A percentile compares a stretch with the other conserved stretches of the same genome.
These are phyloP conservation scores for Ectemnius lituratus DNA, from an alignment of 2,888 invertebrate species.

Conservation along the genomic window DNA sequence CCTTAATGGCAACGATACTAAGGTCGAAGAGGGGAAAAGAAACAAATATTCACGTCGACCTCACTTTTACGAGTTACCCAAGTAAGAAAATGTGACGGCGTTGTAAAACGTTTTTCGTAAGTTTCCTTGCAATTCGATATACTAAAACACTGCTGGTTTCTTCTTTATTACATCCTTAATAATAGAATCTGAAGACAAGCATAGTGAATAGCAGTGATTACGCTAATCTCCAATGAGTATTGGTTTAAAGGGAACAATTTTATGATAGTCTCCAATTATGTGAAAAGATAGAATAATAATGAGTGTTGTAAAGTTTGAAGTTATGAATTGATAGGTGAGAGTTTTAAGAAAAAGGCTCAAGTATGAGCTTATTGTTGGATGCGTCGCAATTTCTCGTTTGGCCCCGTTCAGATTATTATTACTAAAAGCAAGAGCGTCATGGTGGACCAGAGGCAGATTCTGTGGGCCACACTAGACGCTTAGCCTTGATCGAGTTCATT, in stretches of 20 bases:
- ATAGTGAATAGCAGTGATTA: too few relatives aligned
- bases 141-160: too few relatives aligned
- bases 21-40: too few relatives aligned
- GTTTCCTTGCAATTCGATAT: too few relatives aligned
- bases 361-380: conserved; percentile 11
- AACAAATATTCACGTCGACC: not conserved
- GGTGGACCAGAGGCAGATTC: conserved; percentile 46
- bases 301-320: too few relatives aligned
- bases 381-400: conserved; percentile 8
- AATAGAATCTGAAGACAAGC: too few relatives aligned
- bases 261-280: too few relatives aligned
- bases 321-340: not conserved
- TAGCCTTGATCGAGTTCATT: conserved; percentile 71
- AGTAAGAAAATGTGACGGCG: not conserved
- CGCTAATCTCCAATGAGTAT: too few relatives aligned
- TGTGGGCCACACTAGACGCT: conserved; percentile 73
- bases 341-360: not conserved
- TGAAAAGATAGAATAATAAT: too few relatives aligned
- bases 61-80: not conserved
- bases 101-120: too few relatives aligned
- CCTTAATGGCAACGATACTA: conserved; percentile 1
- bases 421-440: conserved; percentile 14
- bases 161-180: too few relatives aligned
- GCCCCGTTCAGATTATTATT: conserved; percentile 17
- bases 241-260: too few relatives aligned